Percentiles rank a stretch among this genome's conserved stretches.
Conservation (phyloP, 2,888 invertebrate species). For the Drosophila leonis region DNA sequence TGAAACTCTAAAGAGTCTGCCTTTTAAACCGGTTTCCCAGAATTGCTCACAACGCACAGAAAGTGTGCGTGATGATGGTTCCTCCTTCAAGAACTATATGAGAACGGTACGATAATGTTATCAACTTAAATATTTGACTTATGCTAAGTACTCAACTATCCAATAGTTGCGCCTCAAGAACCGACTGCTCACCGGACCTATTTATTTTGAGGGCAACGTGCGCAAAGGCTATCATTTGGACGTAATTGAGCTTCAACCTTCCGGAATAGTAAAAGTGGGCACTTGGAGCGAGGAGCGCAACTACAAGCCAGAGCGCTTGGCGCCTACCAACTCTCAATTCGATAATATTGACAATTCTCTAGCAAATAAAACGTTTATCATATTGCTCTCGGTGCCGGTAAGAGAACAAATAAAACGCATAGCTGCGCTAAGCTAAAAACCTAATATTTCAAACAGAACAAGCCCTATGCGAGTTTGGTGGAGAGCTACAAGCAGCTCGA, state of each 20-base stretch:
- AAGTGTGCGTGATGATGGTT: conserved; percentile 91
- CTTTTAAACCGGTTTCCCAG: conserved; percentile 86
- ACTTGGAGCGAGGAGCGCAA: conserved; percentile 89
- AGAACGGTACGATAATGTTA: conserved; percentile 68
- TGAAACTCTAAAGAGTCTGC: conserved; percentile 89
- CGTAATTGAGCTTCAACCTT: conserved; percentile 88
- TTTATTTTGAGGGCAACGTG: conserved; percentile 92
- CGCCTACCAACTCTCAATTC: conserved; percentile 84
- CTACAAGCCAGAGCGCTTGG: conserved; percentile 86
- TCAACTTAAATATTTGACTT: too few species aligned
- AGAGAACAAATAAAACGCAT: neutral
- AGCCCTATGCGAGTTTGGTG: conserved; percentile 94
- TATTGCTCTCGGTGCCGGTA: conserved; percentile 90
- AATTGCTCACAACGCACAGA: conserved; percentile 87
- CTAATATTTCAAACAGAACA: conserved; percentile 83
- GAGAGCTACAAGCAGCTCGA: conserved; percentile 88
- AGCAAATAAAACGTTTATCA: conserved; percentile 89
- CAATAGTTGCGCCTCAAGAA: conserved; percentile 69
- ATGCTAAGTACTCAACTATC: neutral
- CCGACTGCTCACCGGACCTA: conserved; percentile 88
- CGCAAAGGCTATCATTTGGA: conserved; percentile 90
- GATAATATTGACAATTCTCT: conserved; percentile 88
- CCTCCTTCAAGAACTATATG: conserved; percentile 93
- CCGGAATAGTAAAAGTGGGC: conserved; percentile 90
- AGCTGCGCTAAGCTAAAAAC: neutral